Conservation (phyloP, 2,113 vertebrate genomes). For the Malurus cyaneus region DNA sequence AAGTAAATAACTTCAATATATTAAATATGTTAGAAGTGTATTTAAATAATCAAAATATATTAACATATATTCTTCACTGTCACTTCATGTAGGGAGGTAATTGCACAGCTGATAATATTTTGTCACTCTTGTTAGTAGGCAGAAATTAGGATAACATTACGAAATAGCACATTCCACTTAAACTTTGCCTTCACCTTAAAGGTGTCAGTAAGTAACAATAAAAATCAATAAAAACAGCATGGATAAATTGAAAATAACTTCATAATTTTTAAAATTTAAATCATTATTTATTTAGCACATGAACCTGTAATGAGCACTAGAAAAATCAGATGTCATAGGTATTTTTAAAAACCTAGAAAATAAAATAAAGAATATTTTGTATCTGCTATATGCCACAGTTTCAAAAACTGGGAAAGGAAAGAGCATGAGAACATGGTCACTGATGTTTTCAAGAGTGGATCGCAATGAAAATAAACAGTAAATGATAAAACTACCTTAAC, state of each 20-base stretch:
- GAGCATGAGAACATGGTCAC: neutral
- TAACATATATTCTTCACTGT: neutral
- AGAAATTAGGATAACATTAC: neutral
- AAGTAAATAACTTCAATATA: constrained; percentile 17
- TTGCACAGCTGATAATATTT: constrained; percentile 10
- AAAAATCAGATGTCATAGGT: neutral
- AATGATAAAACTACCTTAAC: neutral
- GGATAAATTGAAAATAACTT: neutral
- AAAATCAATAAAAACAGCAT: neutral
- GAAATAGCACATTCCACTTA: neutral
- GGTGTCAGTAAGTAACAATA: neutral
- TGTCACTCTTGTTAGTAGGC: neutral
- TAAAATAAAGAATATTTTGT: neutral
- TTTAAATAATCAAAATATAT: neutral
- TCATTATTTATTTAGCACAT: too few species aligned
- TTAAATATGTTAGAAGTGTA: neutral
- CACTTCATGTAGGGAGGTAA: constrained; percentile 15
- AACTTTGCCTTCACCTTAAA: neutral
- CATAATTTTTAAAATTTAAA: neutral
- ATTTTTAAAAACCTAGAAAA: neutral
- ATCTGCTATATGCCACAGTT: neutral
- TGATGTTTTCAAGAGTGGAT: neutral
- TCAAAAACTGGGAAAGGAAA: neutral
- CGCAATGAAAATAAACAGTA: neutral
- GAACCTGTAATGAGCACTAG: neutral